Conservation (phyloP, 2,797 vertebrate genomes). For the Dromococcyx pavoninus region DNA sequence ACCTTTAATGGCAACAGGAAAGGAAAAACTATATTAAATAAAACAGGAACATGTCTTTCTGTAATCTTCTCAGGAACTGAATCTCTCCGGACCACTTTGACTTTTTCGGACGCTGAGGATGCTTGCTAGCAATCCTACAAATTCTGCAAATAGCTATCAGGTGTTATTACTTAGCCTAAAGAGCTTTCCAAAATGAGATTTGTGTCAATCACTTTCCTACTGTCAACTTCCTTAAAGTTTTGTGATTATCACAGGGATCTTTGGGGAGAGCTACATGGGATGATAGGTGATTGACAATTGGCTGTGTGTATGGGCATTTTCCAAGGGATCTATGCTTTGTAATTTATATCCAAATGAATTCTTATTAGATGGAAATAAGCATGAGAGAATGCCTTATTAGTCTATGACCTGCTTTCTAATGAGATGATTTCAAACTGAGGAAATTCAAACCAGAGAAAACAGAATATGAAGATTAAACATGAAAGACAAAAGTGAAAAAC, state of each 20-base stretch:
- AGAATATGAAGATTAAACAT: neutral
- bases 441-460: neutral
- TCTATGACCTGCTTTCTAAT: neutral
- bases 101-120: neutral
- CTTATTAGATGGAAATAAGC: neutral
- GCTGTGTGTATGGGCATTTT: neutral
- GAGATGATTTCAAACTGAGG: neutral
- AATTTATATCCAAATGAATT: neutral
- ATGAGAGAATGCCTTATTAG: neutral
- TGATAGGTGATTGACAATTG: neutral
- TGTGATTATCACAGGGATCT: neutral
- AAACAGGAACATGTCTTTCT: neutral
- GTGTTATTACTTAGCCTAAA: neutral
- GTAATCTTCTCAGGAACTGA: neutral
- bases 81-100: neutral
- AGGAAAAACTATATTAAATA: neutral
- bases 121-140: neutral
- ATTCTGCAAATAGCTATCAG: neutral
- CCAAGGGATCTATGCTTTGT: neutral
- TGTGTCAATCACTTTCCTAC: neutral
- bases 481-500: constrained; percentile 11
- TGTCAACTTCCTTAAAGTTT: neutral
- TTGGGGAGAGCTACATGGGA: neutral
- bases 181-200: neutral
- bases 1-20: neutral